Conservation (phyloP, 2,888 invertebrate genomes). For the Sesia apiformis region DNA sequence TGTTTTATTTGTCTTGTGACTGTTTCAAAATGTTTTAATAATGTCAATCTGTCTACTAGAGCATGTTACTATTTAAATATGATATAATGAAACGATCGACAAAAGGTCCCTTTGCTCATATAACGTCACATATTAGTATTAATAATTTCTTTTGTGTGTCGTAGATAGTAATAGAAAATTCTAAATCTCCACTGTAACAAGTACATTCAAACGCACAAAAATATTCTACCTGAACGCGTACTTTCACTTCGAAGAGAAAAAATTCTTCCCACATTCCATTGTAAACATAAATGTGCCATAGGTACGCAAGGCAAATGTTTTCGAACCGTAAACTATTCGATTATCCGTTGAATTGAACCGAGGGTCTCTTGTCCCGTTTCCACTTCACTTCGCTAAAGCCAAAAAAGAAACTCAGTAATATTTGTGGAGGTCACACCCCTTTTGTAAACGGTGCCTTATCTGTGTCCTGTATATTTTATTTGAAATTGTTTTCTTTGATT, state of each 20-base stretch:
- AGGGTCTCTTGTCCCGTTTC: constrained; percentile 33
- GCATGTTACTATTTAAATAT: too few relatives aligned
- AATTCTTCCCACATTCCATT: neutral
- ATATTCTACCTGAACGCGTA: neutral
- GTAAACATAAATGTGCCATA: constrained; percentile 5
- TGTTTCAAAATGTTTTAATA: too few relatives aligned
- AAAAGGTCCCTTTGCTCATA: too few relatives aligned
- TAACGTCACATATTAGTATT: too few relatives aligned
- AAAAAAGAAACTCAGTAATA: constrained; percentile 27
- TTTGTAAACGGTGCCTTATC: neutral
- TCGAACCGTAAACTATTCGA: constrained; percentile 49
- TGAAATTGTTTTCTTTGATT: neutral
- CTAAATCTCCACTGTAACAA: neutral
- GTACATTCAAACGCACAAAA: neutral
- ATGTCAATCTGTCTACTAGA: too few relatives aligned
- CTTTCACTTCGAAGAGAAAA: neutral
- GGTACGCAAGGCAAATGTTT: constrained; percentile 33
- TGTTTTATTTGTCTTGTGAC: too few relatives aligned
- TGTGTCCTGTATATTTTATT: neutral
- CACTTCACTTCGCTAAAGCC: constrained; percentile 32
- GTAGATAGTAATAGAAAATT: too few relatives aligned
- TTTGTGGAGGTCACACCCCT: constrained; percentile 29
- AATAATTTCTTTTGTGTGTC: too few relatives aligned
- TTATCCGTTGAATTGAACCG: constrained; percentile 49
- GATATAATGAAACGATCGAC: too few relatives aligned